A percentile compares a stretch with the other conserved stretches of the same genome.
phyloP scores from a whole-genome alignment of 1,140 invertebrate species.

The Oscheius sp. region DNA sequence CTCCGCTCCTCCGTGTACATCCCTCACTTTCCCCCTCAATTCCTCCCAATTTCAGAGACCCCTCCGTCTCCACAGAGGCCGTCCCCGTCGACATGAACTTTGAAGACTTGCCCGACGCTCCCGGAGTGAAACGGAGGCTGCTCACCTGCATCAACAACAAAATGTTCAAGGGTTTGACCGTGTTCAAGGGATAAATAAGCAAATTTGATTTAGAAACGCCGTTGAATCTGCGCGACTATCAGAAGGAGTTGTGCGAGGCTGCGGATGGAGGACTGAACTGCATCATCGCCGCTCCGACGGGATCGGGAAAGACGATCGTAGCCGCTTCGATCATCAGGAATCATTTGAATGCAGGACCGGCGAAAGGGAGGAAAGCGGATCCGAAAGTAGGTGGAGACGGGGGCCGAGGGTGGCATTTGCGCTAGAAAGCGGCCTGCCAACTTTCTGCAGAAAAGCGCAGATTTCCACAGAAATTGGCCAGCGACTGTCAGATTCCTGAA shows the following conservation, averaged over 20 bases:
- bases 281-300: conserved; percentile 36
- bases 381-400: too few species aligned
- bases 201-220: conserved; percentile 4
- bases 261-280: conserved; percentile 16
- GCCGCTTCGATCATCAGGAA: conserved; percentile 34
- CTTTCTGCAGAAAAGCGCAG: too few species aligned
- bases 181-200: not conserved
- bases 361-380: not conserved
- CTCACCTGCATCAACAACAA: not conserved
- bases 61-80: too few species aligned
- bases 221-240: conserved; percentile 31
- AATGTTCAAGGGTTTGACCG: not conserved
- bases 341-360: conserved; percentile 18
- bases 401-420: too few species aligned
- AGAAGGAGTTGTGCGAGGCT: conserved; percentile 29
- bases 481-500: too few species aligned
- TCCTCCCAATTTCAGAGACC: too few species aligned
- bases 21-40: too few species aligned
- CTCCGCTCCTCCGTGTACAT: not conserved
- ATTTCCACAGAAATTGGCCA: too few species aligned
- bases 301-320: conserved; percentile 40
- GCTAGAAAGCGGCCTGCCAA: too few species aligned
- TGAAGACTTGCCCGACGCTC: not conserved
- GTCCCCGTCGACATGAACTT: not conserved
- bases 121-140: not conserved